Percentiles rank a stretch among this genome's conserved stretches.
Conservation (phyloP, 2,113 vertebrate species). For the Romanogobio albipinnatus region DNA sequence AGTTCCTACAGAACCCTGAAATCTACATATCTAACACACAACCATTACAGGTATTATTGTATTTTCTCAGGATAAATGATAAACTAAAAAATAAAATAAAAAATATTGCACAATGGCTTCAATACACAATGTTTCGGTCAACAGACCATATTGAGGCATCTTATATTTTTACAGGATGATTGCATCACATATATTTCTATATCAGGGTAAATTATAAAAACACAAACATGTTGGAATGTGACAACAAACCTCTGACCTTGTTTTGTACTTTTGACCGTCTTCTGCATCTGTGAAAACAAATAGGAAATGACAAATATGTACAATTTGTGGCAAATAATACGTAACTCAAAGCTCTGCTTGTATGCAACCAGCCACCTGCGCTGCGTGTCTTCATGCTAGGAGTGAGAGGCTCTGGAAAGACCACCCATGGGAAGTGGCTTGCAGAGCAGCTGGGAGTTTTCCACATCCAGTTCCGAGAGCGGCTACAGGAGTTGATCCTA, state of each 20-base stretch:
- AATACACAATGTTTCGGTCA: no score
- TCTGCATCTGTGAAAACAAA: neutral
- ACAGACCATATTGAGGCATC: no score
- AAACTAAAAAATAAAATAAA: neutral
- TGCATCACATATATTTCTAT: neutral
- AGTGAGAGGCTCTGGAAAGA: constrained; percentile 86
- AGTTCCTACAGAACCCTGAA: constrained; percentile 83
- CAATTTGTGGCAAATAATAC: neutral
- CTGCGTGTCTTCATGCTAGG: constrained; percentile 86
- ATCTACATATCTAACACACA: constrained; percentile 78
- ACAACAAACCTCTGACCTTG: neutral
- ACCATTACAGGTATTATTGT: constrained; percentile 80
- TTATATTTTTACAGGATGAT: neutral
- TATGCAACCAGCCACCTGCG: constrained; percentile 81
- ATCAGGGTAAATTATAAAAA: neutral
- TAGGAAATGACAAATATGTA: neutral
- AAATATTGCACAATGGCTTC: no score
- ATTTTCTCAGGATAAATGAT: neutral
- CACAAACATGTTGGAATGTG: neutral
- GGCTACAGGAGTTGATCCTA: constrained; percentile 85
- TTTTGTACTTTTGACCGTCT: neutral
- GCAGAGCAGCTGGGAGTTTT: constrained; percentile 87
- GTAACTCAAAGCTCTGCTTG: constrained; percentile 4
- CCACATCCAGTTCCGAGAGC: constrained; percentile 90
- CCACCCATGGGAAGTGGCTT: constrained; percentile 77